Evolutionary conservation across 2,797 vertebrate genomes (phyloP).

Genomic region (Poecilia gillii): DNA sequence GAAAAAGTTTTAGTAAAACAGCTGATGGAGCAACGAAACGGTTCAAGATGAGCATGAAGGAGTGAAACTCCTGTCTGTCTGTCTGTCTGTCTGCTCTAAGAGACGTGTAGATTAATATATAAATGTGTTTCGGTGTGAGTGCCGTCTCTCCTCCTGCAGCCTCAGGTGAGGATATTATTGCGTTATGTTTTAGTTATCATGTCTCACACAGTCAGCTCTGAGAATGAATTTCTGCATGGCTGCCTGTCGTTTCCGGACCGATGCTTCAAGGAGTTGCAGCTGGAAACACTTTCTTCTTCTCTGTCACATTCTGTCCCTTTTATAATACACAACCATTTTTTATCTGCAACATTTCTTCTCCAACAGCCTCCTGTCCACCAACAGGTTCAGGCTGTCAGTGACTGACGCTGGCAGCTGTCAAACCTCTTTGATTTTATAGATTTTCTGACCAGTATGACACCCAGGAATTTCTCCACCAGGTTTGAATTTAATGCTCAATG

Average conservation of each 20-base stretch:
- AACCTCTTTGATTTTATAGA: not conserved
- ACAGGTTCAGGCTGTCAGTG: conserved; percentile 4
- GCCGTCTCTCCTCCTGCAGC: not conserved
- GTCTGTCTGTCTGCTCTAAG: not conserved
- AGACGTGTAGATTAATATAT: not conserved
- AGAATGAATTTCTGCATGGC: conserved; percentile 8
- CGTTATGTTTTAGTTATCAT: conserved; percentile 20
- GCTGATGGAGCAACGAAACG: not conserved
- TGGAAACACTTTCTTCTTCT: conserved; percentile 19
- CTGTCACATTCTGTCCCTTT: conserved; percentile 4
- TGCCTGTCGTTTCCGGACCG: conserved; percentile 25
- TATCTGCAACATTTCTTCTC: conserved; percentile 9
- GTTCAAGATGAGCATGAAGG: not conserved
- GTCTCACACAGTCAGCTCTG: conserved; percentile 21
- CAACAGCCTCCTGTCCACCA: conserved; percentile 5
- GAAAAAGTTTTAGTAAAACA: not conserved
- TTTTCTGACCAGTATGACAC: not conserved
- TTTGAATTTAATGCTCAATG: not conserved
- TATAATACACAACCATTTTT: conserved; percentile 9
- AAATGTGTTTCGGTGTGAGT: not conserved
- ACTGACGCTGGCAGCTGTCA: not conserved
- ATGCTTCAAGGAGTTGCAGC: conserved; percentile 25
- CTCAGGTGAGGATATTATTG: not conserved
- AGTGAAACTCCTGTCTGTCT: not conserved
- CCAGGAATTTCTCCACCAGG: not conserved